Evolutionary conservation across 30 jellyfish, hydroid and myxozoan genomes (phyloP).

Genomic region (Aurelia sp.): DNA sequence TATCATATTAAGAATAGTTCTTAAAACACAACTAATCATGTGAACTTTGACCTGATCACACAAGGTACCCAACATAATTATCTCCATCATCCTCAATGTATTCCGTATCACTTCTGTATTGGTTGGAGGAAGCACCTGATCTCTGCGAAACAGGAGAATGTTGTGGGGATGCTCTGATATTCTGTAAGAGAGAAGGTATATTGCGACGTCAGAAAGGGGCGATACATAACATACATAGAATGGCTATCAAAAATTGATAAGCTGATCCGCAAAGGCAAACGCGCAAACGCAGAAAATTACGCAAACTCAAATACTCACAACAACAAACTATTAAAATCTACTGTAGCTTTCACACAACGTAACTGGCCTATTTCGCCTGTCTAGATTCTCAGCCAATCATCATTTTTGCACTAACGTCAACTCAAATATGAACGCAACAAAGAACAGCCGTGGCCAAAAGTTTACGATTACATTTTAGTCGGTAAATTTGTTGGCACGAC

Average conservation of each 20-base stretch:
- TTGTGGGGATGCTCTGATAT: conserved; percentile 79
- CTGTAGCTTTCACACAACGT: no score
- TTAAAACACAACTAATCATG: no score
- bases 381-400: no score
- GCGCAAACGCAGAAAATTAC: not conserved
- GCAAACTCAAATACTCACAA: no score
- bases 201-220: not conserved
- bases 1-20: no score
- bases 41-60: conserved; percentile 1
- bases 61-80: conserved; percentile 95
- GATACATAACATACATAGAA: not conserved
- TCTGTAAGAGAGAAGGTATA: conserved; percentile 14
- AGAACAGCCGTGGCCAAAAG: no score
- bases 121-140: conserved; percentile 89
- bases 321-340: no score
- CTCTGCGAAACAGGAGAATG: conserved; percentile 92
- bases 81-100: conserved; percentile 94
- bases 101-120: conserved; percentile 97
- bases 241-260: not conserved
- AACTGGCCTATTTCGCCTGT: no score
- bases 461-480: no score
- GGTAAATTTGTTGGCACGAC: no score
- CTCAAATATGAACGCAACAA: no score
- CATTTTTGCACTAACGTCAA: no score
- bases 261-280: not conserved